These are phyloP conservation scores for Pyrrhosoma nymphula DNA, from an alignment of 2,888 invertebrate species.

Conservation along the genomic window DNA sequence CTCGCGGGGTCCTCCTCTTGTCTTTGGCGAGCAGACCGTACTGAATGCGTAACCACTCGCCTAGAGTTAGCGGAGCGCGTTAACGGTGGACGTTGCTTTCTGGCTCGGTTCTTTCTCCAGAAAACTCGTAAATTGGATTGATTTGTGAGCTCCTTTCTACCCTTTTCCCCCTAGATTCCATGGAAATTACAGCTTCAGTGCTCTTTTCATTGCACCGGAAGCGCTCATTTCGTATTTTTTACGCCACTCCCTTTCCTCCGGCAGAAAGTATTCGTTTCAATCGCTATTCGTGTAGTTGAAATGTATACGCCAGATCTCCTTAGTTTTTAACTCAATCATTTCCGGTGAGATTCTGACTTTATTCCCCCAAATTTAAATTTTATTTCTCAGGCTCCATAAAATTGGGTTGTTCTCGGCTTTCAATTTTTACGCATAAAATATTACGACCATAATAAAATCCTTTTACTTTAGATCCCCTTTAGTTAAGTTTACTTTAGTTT, in stretches of 20 bases:
- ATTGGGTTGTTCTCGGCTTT: too few species aligned
- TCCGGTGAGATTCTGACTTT: too few species aligned
- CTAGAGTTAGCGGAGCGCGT: not conserved
- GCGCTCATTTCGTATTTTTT: not conserved
- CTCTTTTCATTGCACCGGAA: not conserved
- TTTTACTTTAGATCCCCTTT: too few species aligned
- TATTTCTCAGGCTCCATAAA: too few species aligned
- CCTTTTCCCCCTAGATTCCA: not conserved
- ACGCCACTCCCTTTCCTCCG: not conserved
- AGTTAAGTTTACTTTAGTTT: too few species aligned
- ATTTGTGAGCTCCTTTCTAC: not conserved
- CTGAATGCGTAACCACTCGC: not conserved
- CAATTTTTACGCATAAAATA: too few species aligned
- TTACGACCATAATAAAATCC: too few species aligned
- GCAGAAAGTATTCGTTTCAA: not conserved
- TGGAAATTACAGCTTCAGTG: not conserved
- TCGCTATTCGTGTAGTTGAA: not conserved
- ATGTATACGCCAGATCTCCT: not conserved
- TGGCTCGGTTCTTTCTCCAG: not conserved
- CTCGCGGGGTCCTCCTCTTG: not conserved
- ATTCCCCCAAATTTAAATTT: too few species aligned
- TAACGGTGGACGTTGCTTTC: not conserved
- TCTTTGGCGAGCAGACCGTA: not conserved
- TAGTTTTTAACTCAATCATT: not conserved
- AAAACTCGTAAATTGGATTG: slow-evolving; percentile 17